Conservation (phyloP, 2,113 vertebrate species). For the Irena cyanogastra region DNA sequence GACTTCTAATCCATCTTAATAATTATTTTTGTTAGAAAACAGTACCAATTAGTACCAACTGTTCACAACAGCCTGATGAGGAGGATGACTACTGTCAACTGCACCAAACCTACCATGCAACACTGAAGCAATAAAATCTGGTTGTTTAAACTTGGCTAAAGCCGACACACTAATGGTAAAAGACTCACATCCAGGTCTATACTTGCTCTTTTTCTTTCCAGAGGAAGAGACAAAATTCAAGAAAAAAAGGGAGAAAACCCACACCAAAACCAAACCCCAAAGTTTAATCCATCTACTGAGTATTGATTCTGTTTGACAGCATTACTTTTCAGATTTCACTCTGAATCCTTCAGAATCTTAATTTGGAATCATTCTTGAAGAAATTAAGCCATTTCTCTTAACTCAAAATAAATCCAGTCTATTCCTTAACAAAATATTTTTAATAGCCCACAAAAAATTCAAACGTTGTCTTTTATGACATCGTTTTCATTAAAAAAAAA, state of each 20-base stretch:
- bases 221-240: rapidly evolving
- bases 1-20: neutral
- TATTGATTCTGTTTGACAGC: neutral
- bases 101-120: neutral
- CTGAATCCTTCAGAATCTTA: neutral
- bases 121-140: neutral
- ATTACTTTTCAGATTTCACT: neutral
- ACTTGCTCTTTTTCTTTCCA: neutral
- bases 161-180: rapidly evolving
- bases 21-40: neutral
- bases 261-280: neutral
- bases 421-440: neutral
- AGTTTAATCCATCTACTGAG: neutral
- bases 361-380: neutral
- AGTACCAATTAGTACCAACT: neutral
- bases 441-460: neutral
- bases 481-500: rapidly evolving
- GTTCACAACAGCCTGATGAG: neutral
- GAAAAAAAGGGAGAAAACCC: neutral
- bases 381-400: neutral
- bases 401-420: neutral
- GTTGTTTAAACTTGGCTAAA: neutral
- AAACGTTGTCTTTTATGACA: rapidly evolving
- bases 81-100: neutral
- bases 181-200: neutral